Conservation (phyloP, 2,888 invertebrate species). For the Stenolophus ochropezus region DNA sequence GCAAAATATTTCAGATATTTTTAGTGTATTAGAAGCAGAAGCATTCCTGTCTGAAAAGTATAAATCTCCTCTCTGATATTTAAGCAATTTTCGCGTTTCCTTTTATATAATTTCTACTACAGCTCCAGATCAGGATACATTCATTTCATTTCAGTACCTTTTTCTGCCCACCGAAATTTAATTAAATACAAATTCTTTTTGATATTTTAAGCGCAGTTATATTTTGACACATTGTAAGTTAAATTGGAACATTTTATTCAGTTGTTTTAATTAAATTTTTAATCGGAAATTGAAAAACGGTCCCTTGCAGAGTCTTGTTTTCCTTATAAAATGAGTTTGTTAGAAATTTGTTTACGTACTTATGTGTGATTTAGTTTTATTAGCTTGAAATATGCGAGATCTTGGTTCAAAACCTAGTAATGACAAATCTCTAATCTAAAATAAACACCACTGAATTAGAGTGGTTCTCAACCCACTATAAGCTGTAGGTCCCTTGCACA, state of each 20-base stretch:
- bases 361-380: too few relatives aligned
- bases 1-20: neutral
- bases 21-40: neutral
- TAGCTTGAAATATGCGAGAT: too few relatives aligned
- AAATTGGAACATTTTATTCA: conserved; percentile 29
- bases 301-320: neutral
- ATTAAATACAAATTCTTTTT: conserved; percentile 33
- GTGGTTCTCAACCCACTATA: too few relatives aligned
- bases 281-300: conserved; percentile 39
- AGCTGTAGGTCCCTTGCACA: too few relatives aligned
- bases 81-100: conserved; percentile 17
- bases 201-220: conserved; percentile 1
- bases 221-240: conserved; percentile 31
- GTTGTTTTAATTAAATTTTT: conserved; percentile 33
- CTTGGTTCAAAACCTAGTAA: too few relatives aligned
- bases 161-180: neutral
- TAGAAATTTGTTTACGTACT: too few relatives aligned
- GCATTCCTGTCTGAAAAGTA: neutral
- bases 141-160: neutral
- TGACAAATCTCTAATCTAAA: too few relatives aligned
- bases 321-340: conserved; percentile 2
- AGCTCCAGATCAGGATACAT: neutral
- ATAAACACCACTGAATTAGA: too few relatives aligned
- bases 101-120: conserved; percentile 4
- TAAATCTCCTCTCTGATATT: neutral